Evolutionary conservation across 2,797 vertebrate genomes (phyloP).

Genomic region (Scleropages formosus): DNA sequence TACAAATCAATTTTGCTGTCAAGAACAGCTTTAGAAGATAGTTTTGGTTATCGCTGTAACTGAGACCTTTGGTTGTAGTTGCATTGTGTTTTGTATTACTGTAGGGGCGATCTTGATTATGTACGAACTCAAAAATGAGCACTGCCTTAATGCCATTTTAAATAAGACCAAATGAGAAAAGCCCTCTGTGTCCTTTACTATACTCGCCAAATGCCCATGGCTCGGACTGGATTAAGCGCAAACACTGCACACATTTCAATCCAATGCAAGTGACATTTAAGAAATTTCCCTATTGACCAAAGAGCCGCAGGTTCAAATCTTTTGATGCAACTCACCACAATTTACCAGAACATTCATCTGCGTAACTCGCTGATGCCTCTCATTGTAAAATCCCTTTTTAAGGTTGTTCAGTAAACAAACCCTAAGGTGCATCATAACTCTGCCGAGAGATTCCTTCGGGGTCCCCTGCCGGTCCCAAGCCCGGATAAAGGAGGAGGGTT

Average conservation of each 20-base stretch:
- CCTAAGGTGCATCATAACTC: too few relatives aligned
- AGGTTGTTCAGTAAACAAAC: not conserved
- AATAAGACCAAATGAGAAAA: too few relatives aligned
- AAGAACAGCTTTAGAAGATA: not conserved
- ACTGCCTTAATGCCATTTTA: too few relatives aligned
- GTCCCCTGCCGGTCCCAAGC: too few relatives aligned
- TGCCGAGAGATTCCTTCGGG: too few relatives aligned
- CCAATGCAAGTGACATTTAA: not conserved
- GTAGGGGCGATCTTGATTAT: not conserved
- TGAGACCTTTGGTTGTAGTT: not conserved
- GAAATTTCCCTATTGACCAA: not conserved
- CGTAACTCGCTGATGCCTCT: not conserved
- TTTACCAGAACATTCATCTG: conserved; percentile 7
- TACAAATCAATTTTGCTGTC: not conserved
- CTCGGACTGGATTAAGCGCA: not conserved
- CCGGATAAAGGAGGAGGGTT: too few relatives aligned
- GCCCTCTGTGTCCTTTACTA: too few relatives aligned
- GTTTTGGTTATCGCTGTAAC: not conserved
- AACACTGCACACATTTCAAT: not conserved
- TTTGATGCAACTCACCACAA: not conserved
- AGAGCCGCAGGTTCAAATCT: not conserved
- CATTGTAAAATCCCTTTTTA: not conserved
- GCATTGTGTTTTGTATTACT: conserved; percentile 11
- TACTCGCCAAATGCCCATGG: not conserved
- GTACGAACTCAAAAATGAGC: not conserved